These are phyloP conservation scores for Archips xylosteana DNA, from an alignment of 2,888 invertebrate genomes.

Conservation along the genomic window DNA sequence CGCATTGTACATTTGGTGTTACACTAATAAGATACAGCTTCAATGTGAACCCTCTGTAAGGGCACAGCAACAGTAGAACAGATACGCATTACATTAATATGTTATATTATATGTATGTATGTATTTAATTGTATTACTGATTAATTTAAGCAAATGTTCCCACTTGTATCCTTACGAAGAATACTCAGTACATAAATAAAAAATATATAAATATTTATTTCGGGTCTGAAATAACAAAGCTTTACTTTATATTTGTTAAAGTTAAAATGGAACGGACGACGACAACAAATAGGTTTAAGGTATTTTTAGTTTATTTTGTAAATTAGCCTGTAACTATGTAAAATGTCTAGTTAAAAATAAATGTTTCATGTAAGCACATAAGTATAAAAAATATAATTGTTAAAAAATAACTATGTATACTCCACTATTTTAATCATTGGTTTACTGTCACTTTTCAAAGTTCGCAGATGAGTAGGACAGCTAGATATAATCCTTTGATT, in stretches of 20 bases:
- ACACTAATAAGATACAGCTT: no score
- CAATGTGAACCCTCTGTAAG: no score
- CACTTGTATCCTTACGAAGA: background rate
- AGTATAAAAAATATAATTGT: slow-evolving; percentile 26
- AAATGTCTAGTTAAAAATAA: slow-evolving; percentile 26
- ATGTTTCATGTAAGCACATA: slow-evolving; percentile 28
- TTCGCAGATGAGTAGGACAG: background rate
- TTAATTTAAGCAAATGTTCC: background rate
- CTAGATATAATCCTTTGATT: background rate
- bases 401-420: slow-evolving; percentile 12
- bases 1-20: no score
- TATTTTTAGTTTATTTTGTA: slow-evolving; percentile 16
- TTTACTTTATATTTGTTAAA: slow-evolving; percentile 5
- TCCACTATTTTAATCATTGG: background rate
- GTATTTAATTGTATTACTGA: background rate
- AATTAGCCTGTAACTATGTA: slow-evolving; percentile 5
- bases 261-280: background rate
- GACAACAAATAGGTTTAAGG: background rate
- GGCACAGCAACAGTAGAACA: no score
- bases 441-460: background rate
- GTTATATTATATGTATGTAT: no score
- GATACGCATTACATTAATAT: no score
- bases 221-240: background rate
- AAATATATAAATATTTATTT: background rate
- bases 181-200: background rate